Percentiles rank a stretch among this genome's conserved stretches.
Conservation (phyloP, 2,888 invertebrate species). For the Pammene fasciana region DNA sequence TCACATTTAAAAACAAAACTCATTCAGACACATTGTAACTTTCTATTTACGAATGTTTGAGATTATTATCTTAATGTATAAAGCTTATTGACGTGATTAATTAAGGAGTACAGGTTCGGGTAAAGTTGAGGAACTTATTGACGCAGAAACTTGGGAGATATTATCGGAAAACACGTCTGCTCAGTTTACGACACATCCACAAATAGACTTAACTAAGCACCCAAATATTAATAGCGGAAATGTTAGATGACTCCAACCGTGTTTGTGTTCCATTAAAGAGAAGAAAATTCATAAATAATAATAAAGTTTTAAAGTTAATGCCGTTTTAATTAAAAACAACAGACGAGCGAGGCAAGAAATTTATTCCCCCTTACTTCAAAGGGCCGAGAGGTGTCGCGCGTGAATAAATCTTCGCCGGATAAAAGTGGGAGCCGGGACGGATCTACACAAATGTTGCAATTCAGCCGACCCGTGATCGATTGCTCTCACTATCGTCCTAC, state of each 20-base stretch:
- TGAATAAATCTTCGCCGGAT: constrained; percentile 74
- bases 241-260: constrained; percentile 31
- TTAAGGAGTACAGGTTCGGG: constrained; percentile 16
- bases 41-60: constrained; percentile 4
- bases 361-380: constrained; percentile 78
- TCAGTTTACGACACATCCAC: constrained; percentile 32
- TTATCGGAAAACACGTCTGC: constrained; percentile 29
- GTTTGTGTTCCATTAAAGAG: constrained; percentile 28
- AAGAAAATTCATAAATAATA: constrained; percentile 50
- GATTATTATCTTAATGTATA: constrained; percentile 7
- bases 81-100: constrained; percentile 36
- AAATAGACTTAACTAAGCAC: constrained; percentile 21
- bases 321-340: constrained; percentile 78
- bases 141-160: constrained; percentile 31
- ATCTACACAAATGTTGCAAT: constrained; percentile 78
- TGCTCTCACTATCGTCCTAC: constrained; percentile 67
- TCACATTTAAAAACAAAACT: constrained; percentile 20
- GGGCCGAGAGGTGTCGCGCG: constrained; percentile 74
- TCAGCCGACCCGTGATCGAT: constrained; percentile 72
- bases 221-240: constrained; percentile 37
- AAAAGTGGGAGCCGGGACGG: constrained; percentile 66
- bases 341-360: constrained; percentile 66
- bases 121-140: constrained; percentile 26
- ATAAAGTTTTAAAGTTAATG: constrained; percentile 66
- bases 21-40: not conserved